Percentiles rank a stretch among this genome's conserved stretches.
Evolutionary conservation across 1,140 invertebrate species (phyloP).

Genomic region (Drosophila rhopaloa): DNA sequence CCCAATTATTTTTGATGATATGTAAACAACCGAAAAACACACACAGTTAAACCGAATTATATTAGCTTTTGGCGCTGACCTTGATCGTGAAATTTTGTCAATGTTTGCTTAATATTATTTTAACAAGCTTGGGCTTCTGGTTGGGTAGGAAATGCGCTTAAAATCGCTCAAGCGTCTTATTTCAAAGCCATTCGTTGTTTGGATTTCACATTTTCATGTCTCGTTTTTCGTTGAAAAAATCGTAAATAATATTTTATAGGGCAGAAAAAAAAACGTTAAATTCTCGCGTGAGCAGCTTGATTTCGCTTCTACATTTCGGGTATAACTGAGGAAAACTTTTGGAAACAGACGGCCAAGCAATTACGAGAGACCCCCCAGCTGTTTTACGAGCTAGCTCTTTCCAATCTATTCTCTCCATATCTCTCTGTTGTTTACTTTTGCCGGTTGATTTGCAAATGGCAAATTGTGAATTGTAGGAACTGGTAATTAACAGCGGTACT

Average conservation of each 20-base stretch:
- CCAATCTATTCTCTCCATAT: constrained; percentile 3
- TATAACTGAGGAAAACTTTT: constrained; percentile 59
- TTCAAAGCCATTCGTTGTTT: constrained; percentile 26
- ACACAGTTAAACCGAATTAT: constrained; percentile 1
- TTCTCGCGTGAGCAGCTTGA: constrained; percentile 20
- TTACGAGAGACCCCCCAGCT: constrained; percentile 23
- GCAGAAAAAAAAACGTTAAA: constrained; percentile 1
- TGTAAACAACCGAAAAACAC: constrained; percentile 40
- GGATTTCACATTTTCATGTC: constrained; percentile 35
- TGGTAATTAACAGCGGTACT: constrained; percentile 45
- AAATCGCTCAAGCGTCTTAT: constrained; percentile 68
- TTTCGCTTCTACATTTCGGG: constrained; percentile 45
- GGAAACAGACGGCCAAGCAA: constrained; percentile 10
- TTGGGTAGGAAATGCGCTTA: constrained; percentile 30
- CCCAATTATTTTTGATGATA: constrained; percentile 11
- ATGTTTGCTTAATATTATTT: constrained; percentile 22
- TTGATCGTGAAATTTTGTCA: constrained; percentile 59
- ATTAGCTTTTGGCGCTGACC: constrained; percentile 50
- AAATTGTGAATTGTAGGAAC: constrained; percentile 34
- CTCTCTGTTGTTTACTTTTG: constrained; percentile 64
- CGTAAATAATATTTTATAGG: constrained; percentile 26
- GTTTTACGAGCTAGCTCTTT: constrained; percentile 14
- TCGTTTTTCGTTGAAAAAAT: constrained; percentile 36
- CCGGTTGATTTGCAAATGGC: constrained; percentile 58
- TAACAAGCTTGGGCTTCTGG: background rate